Percentiles rank a stretch among this genome's conserved stretches.
Conservation (phyloP, 2,113 vertebrate genomes). For the Gnathonemus echidnorhynchus region DNA sequence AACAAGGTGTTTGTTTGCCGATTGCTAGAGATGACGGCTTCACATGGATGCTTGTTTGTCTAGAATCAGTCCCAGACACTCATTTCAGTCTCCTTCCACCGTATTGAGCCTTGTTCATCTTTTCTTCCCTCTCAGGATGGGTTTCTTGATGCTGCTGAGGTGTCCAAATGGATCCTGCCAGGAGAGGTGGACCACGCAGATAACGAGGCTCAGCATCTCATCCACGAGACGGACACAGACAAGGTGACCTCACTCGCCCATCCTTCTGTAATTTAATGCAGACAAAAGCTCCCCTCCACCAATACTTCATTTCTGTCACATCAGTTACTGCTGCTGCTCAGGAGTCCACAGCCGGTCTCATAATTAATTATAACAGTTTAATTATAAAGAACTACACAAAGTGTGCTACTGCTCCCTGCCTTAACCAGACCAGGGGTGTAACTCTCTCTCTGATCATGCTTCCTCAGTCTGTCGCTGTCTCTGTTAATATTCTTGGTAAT, state of each 20-base stretch:
- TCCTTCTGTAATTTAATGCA: not conserved
- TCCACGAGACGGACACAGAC: conserved; percentile 73
- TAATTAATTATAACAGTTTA: not conserved
- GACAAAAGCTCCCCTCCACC: not conserved
- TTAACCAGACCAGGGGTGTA: not conserved
- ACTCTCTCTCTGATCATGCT: not conserved
- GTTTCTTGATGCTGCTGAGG: conserved; percentile 64
- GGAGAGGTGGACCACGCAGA: conserved; percentile 75
- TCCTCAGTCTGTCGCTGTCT: not conserved
- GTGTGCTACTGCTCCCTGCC: not conserved
- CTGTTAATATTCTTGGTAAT: conserved; percentile 12
- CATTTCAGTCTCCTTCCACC: not conserved
- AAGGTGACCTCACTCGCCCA: conserved; percentile 53
- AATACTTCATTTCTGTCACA: not conserved
- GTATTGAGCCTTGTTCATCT: not conserved
- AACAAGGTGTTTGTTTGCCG: conserved; percentile 56
- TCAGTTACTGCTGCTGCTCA: not conserved
- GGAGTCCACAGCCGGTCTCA: not conserved
- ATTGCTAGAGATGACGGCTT: not conserved
- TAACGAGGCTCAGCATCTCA: conserved; percentile 78
- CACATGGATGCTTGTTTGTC: not conserved
- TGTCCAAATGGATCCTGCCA: conserved; percentile 76
- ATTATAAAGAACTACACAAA: not conserved
- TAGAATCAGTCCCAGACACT: not conserved
- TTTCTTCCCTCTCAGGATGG: conserved; percentile 58